Evolutionary conservation across 2,797 vertebrate genomes (phyloP).

Genomic region (Orientallactaga sibirica): DNA sequence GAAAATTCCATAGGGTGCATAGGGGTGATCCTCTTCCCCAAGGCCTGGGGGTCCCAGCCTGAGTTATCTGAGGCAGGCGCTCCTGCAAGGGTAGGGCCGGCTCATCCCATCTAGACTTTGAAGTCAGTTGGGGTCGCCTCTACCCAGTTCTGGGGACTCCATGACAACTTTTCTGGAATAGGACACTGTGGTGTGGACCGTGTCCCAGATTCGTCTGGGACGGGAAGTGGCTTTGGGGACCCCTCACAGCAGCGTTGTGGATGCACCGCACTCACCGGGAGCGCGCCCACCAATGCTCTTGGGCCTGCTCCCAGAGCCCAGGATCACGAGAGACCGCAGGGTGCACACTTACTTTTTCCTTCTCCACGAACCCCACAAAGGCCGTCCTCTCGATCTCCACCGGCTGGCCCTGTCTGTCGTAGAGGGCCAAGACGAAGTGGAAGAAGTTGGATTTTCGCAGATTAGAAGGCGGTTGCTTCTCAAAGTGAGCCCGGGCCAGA

Average conservation of each 20-base stretch:
- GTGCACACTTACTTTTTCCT: slow-evolving; percentile 95
- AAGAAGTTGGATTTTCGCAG: slow-evolving; percentile 99
- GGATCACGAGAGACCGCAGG: neutral
- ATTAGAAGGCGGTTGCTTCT: slow-evolving; percentile 99
- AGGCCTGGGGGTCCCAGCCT: slow-evolving; percentile 1
- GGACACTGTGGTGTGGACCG: neutral
- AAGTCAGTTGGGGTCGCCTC: neutral
- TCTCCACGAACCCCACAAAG: slow-evolving; percentile 98
- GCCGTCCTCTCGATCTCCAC: slow-evolving; percentile 99
- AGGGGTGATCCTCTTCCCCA: neutral
- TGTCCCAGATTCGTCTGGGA: slow-evolving; percentile 43
- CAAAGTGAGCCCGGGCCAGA: slow-evolving; percentile 99
- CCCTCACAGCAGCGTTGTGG: neutral
- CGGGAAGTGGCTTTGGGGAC: slow-evolving; percentile 47
- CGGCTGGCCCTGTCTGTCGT: slow-evolving; percentile 98
- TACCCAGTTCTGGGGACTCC: slow-evolving; percentile 45
- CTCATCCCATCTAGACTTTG: neutral
- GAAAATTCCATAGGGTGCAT: slow-evolving; percentile 4
- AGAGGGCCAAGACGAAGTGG: slow-evolving; percentile 99
- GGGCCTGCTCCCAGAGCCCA: slow-evolving; percentile 52
- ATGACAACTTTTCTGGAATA: slow-evolving; percentile 56
- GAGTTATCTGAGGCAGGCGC: neutral
- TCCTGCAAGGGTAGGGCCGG: neutral
- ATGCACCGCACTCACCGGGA: slow-evolving; percentile 15
- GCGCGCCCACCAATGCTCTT: slow-evolving; percentile 21